Percentiles rank a stretch among this genome's conserved stretches.
Evolutionary conservation across 92 coral and sea anemone genomes (phyloP).

Genomic region (Anthopleura xanthogrammica): DNA sequence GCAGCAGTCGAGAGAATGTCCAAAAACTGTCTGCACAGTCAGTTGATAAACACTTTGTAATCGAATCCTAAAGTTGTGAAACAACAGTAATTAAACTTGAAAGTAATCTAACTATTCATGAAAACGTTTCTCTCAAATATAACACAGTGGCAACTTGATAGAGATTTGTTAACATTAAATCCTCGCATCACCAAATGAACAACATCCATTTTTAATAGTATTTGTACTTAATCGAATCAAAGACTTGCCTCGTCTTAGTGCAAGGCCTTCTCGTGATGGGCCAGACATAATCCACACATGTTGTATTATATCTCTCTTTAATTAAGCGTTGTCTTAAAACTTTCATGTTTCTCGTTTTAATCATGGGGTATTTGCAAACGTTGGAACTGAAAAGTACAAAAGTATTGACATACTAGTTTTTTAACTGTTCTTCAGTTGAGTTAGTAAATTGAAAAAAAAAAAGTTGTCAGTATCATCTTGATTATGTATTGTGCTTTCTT

Average conservation of each 20-base stretch:
- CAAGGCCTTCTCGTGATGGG: neutral
- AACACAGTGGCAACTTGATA: too few relatives aligned
- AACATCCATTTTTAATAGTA: too few relatives aligned
- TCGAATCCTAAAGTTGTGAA: neutral
- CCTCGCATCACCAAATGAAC: too few relatives aligned
- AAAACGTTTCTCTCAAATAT: too few relatives aligned
- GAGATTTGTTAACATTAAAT: too few relatives aligned
- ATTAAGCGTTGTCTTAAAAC: neutral
- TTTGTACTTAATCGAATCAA: neutral
- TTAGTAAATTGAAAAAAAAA: too few relatives aligned
- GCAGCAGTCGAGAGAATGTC: neutral
- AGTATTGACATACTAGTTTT: neutral
- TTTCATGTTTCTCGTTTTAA: neutral
- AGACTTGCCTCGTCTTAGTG: neutral
- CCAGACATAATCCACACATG: neutral
- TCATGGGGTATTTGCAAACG: neutral
- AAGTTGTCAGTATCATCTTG: too few relatives aligned
- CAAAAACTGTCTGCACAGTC: neutral
- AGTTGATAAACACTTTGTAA: neutral
- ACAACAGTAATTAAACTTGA: too few relatives aligned
- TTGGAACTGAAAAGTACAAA: neutral
- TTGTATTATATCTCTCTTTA: neutral
- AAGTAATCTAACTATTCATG: too few relatives aligned
- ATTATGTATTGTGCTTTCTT: neutral
- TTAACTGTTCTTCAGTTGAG: too few relatives aligned